phyloP scores from a whole-genome alignment of 2,113 vertebrate species.

The Lagopus muta region DNA sequence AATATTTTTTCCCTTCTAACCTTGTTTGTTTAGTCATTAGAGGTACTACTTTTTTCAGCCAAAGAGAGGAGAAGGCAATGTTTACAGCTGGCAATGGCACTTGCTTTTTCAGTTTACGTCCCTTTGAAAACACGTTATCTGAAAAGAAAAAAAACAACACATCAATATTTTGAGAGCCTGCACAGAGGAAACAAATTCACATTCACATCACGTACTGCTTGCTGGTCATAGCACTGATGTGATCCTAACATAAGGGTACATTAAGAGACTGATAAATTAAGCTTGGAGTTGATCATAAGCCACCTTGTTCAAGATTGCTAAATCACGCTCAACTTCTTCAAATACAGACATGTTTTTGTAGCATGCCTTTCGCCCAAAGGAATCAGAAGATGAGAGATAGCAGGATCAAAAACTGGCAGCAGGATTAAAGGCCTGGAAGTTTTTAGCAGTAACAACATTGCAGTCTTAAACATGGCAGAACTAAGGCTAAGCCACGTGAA shows the following conservation, averaged over 20 bases:
- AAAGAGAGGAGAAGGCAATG: neutral
- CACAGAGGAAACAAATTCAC: neutral
- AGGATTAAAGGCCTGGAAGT: neutral
- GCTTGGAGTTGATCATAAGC: neutral
- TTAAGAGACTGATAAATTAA: neutral
- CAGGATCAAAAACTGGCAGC: neutral
- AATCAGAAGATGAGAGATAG: neutral
- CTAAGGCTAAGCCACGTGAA: neutral
- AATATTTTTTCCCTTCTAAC: slow-evolving; percentile 36
- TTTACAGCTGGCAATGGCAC: slow-evolving; percentile 9
- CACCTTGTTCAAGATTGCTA: neutral
- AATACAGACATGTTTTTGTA: neutral
- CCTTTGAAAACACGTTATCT: neutral
- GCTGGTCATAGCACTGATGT: neutral
- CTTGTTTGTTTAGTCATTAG: slow-evolving; percentile 45
- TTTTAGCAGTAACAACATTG: neutral
- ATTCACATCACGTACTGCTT: rapidly evolving
- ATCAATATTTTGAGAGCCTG: neutral
- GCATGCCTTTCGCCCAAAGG: neutral
- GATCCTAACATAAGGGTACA: neutral
- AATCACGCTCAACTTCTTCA: neutral
- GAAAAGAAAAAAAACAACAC: neutral
- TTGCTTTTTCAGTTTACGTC: neutral
- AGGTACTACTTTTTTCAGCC: neutral
- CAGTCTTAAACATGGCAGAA: neutral